phyloP scores from a whole-genome alignment of 1,140 invertebrate genomes.

The Cydia strobilella region DNA sequence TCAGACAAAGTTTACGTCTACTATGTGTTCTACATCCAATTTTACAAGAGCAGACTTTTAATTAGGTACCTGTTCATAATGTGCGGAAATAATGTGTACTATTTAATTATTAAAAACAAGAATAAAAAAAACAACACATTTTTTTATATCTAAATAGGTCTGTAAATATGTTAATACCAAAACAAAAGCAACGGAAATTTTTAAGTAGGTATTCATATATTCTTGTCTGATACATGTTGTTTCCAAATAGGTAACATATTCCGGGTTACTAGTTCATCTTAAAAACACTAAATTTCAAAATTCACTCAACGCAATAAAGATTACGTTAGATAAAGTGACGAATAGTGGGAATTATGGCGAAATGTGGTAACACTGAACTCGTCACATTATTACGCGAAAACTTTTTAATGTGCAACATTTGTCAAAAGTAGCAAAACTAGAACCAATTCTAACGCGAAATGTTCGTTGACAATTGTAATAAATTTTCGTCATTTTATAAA shows the following conservation, averaged over 20 bases:
- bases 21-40: too few species aligned
- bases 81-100: too few species aligned
- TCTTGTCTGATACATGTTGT: neutral
- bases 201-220: neutral
- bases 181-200: too few species aligned
- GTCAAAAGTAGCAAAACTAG: conserved; percentile 22
- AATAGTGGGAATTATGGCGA: conserved; percentile 17
- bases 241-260: conserved; percentile 5
- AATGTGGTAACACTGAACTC: conserved; percentile 7
- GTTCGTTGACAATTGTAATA: neutral
- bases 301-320: conserved; percentile 8
- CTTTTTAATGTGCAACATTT: conserved; percentile 8
- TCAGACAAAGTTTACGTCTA: too few species aligned
- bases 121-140: too few species aligned
- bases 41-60: too few species aligned
- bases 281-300: conserved; percentile 6
- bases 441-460: neutral
- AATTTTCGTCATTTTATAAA: neutral
- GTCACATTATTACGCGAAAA: conserved; percentile 29
- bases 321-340: conserved; percentile 19
- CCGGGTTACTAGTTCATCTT: conserved; percentile 20
- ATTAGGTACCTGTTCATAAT: too few species aligned
- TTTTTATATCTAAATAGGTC: too few species aligned
- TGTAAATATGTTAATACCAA: neutral
- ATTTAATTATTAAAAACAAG: too few species aligned